Evolutionary conservation across 2,888 invertebrate genomes (phyloP), one percentile per base, ranked within the genome.

Genomic region (Toxonevra muliebris): DNA sequence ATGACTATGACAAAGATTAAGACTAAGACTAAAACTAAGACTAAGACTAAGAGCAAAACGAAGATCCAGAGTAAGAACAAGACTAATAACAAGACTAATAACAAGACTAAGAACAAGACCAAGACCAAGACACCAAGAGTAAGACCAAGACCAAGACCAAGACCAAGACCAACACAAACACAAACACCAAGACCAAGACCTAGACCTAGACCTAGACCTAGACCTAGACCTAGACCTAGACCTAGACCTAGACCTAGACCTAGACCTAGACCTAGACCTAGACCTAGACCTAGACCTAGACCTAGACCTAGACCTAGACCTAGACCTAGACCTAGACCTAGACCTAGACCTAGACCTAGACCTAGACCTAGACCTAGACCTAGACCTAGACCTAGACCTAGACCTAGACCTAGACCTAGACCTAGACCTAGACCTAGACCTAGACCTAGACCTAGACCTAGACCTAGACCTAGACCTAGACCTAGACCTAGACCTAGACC

Each of bases 391-490:
- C 55, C 4, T 55, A 55, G 30, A 55, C 55, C 30, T 55, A 55
- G 3, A 55, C 55, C 30, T 55, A 55, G 20, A 55, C 55, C n/a
- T n/a, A n/a, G n/a, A 45, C 45, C 13, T 45, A 45, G 45, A 45
- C 45, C 1, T 45, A 45, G 1, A 45, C 45, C 1, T 19, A 19
- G 3, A 55, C 15, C 7, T 55, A 55, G 30, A 55, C 4, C 7
- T 55, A 2, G 30, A 55, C 55, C 30, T 55, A 55, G 30, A 55
- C 55, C 30, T 55, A 55, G 20, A 55, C 55, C 30, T 55, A 55
- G 45, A 45, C 45, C 9, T 55, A 5, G 30, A 55, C 55, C 7
- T 5, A 55, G 30, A 55, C 55, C 30, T 43, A 55, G 30, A 43
- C 55, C 30, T 55, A 55, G 30, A 55, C 40, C 30, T 55, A 55